These are phyloP conservation scores for Cynopterus sphinx DNA, from an alignment of 2,797 vertebrate genomes.

Conservation along the genomic window DNA sequence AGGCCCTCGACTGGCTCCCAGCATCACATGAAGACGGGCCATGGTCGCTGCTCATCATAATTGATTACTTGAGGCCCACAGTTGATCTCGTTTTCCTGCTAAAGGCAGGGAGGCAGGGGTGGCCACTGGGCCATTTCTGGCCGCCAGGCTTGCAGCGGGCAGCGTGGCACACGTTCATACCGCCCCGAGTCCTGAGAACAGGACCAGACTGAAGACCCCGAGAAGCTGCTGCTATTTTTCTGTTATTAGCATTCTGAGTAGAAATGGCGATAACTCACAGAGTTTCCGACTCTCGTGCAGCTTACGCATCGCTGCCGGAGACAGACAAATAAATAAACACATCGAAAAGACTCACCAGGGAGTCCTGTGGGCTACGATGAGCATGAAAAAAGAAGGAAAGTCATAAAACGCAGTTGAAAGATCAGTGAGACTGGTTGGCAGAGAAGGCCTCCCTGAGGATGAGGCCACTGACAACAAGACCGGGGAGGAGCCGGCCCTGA, in stretches of 20 bases:
- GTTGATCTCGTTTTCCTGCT: background rate
- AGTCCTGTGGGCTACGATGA: background rate
- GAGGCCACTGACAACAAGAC: background rate
- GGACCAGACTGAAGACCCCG: background rate
- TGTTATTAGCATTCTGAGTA: background rate
- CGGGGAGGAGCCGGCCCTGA: background rate
- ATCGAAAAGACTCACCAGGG: background rate
- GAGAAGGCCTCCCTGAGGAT: background rate
- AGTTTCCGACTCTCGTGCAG: background rate
- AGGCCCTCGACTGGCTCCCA: background rate
- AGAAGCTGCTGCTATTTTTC: background rate
- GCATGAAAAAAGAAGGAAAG: background rate
- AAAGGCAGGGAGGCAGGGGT: background rate
- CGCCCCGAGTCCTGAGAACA: background rate
- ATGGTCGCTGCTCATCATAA: accelerated
- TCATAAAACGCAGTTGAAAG: background rate
- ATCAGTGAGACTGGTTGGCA: background rate
- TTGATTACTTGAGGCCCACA: background rate
- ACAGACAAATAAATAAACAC: background rate
- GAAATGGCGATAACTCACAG: background rate
- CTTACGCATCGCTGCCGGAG: background rate
- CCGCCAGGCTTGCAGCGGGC: background rate
- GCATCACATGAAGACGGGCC: background rate
- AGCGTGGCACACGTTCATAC: background rate
- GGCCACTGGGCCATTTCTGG: background rate